Base-by-base conservation (phyloP, 2,888 invertebrate genomes). In the Tinea pellionella region DNA sequence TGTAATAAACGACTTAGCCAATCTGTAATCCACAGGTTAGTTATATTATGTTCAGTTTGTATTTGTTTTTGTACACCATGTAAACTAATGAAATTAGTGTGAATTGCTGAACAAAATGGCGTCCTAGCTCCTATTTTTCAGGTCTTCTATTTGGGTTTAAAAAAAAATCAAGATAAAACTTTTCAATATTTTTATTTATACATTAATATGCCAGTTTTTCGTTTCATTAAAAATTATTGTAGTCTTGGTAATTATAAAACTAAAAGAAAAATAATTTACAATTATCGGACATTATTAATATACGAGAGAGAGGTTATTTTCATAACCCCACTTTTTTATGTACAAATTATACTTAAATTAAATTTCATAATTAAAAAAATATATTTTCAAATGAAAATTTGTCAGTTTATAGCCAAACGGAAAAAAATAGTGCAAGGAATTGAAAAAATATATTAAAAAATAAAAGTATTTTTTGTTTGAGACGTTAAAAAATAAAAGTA, bases 171-270 rank as follows among this genome's bases (percentile, higher is more conserved):
- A 59, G 13, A 58, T n/a, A 37, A 59, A 41, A 59, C 12, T 41
- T 59, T 59, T 41, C 15, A 59, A 37, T 83, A 79, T 85, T 84
- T 80, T 79, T 82, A 73, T 78, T 81, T 86, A 83, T 83, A 85
- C 16, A 19, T 13, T 84, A 82, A 82, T 64, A 80, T 80, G 82
- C 80, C 79, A 80, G 74, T 77, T 79, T 75, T n/a, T 53, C 24
- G 24, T 73, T 73, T 75, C 76, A 73, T 77, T 75, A 11, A 53
- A 18, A 53, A 24, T 16, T 16, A 47, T 16, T 47, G 77, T 47
- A 47, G 15, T 47, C 47, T 47, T 47, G 16, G 12, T 18, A 8
- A 43, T n/a, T 2, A 47, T 47, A 8, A 16, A 15, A 53, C 18
- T 1, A 53, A 12, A 53, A 53, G 3, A 53, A 12, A 2, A 37